These are phyloP conservation scores for Caenorhabditis parvicauda DNA, from an alignment of 2,888 invertebrate species.

Conservation along the genomic window DNA sequence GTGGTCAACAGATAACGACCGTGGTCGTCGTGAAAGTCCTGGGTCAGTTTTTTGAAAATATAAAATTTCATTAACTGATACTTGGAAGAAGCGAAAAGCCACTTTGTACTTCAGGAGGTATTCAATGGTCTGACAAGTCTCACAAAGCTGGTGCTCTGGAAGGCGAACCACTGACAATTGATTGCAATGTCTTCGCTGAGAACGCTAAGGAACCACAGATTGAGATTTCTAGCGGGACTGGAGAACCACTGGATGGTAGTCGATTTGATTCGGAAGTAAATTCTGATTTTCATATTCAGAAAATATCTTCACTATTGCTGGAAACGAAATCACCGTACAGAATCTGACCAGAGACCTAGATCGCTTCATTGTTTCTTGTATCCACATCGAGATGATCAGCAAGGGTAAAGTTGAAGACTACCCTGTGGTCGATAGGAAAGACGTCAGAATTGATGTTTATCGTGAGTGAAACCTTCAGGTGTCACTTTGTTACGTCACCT, in stretches of 20 bases:
- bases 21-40: constrained; percentile 35
- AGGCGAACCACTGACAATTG: constrained; percentile 51
- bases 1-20: constrained; percentile 31
- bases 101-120: constrained; percentile 24
- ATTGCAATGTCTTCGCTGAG: constrained; percentile 43
- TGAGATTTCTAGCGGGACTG: constrained; percentile 43
- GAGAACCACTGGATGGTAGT: constrained; percentile 44
- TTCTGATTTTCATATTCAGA: constrained; percentile 16
- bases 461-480: constrained; percentile 23
- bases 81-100: neutral
- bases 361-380: constrained; percentile 29
- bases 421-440: constrained; percentile 38
- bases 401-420: constrained; percentile 20
- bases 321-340: constrained; percentile 47
- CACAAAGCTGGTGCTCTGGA: constrained; percentile 43
- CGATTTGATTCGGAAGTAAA: neutral
- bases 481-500: neutral
- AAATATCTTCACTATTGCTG: constrained; percentile 36
- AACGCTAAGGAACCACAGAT: constrained; percentile 35
- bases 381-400: constrained; percentile 29
- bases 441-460: constrained; percentile 48
- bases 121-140: constrained; percentile 44
- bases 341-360: constrained; percentile 40
- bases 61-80: neutral
- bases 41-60: constrained; percentile 14